Evolutionary conservation across 2,888 invertebrate genomes (phyloP).

Genomic region (Plemyria rubiginata): DNA sequence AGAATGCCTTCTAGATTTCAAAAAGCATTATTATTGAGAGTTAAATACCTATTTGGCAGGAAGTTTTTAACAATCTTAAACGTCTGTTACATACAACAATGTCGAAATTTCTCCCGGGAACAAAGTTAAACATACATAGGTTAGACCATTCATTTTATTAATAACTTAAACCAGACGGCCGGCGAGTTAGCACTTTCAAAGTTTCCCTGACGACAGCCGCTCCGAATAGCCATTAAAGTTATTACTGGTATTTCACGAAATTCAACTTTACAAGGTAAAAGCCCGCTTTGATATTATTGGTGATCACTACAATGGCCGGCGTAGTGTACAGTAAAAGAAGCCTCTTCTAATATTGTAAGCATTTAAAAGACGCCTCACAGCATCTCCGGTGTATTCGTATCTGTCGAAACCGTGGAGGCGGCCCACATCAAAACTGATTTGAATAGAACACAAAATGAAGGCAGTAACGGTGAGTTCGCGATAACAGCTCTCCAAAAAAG

Average conservation of each 20-base stretch:
- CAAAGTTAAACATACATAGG: conserved; percentile 48
- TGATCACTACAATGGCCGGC: conserved; percentile 20
- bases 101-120: conserved; percentile 28
- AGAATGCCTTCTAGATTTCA: conserved; percentile 43
- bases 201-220: conserved; percentile 58
- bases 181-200: conserved; percentile 53
- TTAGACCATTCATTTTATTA: conserved; percentile 57
- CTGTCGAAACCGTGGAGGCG: conserved; percentile 56
- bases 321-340: conserved; percentile 10
- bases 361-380: conserved; percentile 26
- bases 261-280: not conserved
- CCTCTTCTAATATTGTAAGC: conserved; percentile 21
- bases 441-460: conserved; percentile 69
- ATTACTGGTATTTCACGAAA: conserved; percentile 7
- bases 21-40: conserved; percentile 14
- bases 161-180: conserved; percentile 50
- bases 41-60: conserved; percentile 8
- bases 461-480: conserved; percentile 62
- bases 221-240: conserved; percentile 58
- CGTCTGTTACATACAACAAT: conserved; percentile 31
- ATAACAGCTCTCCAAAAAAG: conserved; percentile 74
- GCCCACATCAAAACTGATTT: conserved; percentile 65
- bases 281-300: conserved; percentile 14
- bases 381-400: conserved; percentile 46
- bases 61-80: conserved; percentile 27